These are phyloP conservation scores for Gymnothorax javanicus DNA, from an alignment of 2,797 vertebrate genomes.

Conservation along the genomic window DNA sequence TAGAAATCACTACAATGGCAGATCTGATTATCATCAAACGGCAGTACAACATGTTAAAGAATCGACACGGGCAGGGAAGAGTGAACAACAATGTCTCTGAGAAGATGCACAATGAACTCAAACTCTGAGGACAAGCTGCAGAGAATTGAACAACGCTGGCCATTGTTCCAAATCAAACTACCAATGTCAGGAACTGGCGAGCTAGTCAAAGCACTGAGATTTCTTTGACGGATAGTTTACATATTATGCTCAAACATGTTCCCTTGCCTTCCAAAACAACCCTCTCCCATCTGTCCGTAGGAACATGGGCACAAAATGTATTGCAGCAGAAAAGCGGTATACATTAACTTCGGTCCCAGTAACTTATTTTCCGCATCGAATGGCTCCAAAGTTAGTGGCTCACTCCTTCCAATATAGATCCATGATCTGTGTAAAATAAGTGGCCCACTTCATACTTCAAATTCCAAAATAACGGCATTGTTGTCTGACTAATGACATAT, in stretches of 20 bases:
- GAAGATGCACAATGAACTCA: background rate
- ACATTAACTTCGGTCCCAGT: background rate
- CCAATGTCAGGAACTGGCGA: conserved; percentile 1
- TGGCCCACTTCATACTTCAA: background rate
- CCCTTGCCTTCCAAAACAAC: conserved; percentile 66
- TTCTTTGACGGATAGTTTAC: conserved; percentile 54
- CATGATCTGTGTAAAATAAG: too few relatives aligned
- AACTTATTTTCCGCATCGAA: background rate
- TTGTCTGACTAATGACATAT: background rate
- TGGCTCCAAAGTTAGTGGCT: background rate
- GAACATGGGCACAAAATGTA: background rate
- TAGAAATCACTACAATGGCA: background rate
- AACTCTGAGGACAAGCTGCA: background rate
- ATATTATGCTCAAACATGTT: conserved; percentile 51
- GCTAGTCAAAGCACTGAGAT: conserved; percentile 49
- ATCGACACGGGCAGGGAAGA: background rate
- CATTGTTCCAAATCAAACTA: background rate
- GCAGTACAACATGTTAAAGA: too few relatives aligned
- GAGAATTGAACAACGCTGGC: background rate
- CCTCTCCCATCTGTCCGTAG: background rate
- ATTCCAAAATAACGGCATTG: background rate
- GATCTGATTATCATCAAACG: background rate
- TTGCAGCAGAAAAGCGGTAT: background rate
- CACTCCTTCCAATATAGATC: background rate
- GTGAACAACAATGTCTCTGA: background rate